Evolutionary conservation across 2,113 vertebrate genomes (phyloP).

Genomic region (Macaca mulatta): DNA sequence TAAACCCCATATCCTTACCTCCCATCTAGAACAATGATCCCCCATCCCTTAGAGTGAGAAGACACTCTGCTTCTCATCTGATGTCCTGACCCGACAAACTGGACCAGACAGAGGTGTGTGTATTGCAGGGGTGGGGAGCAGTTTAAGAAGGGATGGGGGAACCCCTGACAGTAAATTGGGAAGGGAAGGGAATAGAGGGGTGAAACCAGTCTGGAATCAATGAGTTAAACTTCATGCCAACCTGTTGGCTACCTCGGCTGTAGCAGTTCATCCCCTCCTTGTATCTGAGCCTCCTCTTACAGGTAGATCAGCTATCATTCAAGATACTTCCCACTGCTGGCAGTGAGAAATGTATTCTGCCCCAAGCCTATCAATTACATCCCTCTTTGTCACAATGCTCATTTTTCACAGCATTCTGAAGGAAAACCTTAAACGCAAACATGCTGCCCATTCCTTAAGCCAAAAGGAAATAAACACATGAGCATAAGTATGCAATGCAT

Average conservation of each 20-base stretch:
- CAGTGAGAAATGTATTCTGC: neutral
- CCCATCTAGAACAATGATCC: neutral
- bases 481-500: neutral
- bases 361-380: slow-evolving; percentile 8
- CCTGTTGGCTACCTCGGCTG: slow-evolving; percentile 60
- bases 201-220: neutral
- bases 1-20: neutral
- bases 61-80: neutral
- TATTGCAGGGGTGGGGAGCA: no score
- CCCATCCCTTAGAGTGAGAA: neutral
- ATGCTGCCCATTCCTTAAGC: slow-evolving; percentile 22
- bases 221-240: slow-evolving; percentile 51
- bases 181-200: neutral
- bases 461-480: slow-evolving; percentile 11
- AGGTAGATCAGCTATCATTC: neutral
- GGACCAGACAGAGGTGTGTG: neutral
- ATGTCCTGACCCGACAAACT: neutral
- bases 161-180: neutral
- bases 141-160: neutral
- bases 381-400: slow-evolving; percentile 24
- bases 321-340: neutral
- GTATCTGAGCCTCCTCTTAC: neutral
- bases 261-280: neutral
- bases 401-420: neutral
- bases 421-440: slow-evolving; percentile 48